Base-by-base conservation (phyloP, 92 coral and sea anemone species). In the Heliopora coerulea region DNA sequence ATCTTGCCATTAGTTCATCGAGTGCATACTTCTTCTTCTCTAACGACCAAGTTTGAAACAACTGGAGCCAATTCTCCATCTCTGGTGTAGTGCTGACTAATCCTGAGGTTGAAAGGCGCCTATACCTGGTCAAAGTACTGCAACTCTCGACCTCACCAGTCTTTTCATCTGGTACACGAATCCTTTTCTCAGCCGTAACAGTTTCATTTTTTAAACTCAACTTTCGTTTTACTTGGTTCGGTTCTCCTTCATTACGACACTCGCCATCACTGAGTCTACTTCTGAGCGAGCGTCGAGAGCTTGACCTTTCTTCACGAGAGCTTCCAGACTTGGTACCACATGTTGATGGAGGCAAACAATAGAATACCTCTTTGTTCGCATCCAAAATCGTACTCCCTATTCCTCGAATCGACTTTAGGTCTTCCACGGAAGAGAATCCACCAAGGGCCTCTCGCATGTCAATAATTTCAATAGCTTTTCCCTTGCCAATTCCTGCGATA, bases 21-120 rank as follows among this genome's bases (percentile, higher is more conserved):
- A 95, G 70, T 9, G 91, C 99, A 79, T 83, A 85, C 67, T 86
- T 95, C 84, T 88, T 88, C 74, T 95, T 89, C 46, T 95, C 99
- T 28, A 81, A 61, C 19, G 95, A 75, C 99, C 99, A 95, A 21
- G 91, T 90, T 48, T 86, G 89, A 82, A 95, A 95, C 56, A 78
- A 83, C 14, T 69, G 88, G 26, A 95, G 72, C 99, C 99, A 95
- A 32, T 84, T 88, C 68, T 87, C 91, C 80, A 95, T 81, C 12
- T 96, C 99, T 20, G 91, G 92, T 64, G 99, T 91, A 5, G 89
- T 90, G 27, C 85, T 83, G 23, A 90, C 61, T 50, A 89, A 78
- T 40, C 12, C 33, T 3, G 33, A 23, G 33, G 83, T 62, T 17
- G 88, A 74, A 21, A 88, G 83, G 50, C 82, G 88, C 65, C 93